Base-by-base conservation (phyloP, 2,113 vertebrate species). In the Catharus fuscescens region DNA sequence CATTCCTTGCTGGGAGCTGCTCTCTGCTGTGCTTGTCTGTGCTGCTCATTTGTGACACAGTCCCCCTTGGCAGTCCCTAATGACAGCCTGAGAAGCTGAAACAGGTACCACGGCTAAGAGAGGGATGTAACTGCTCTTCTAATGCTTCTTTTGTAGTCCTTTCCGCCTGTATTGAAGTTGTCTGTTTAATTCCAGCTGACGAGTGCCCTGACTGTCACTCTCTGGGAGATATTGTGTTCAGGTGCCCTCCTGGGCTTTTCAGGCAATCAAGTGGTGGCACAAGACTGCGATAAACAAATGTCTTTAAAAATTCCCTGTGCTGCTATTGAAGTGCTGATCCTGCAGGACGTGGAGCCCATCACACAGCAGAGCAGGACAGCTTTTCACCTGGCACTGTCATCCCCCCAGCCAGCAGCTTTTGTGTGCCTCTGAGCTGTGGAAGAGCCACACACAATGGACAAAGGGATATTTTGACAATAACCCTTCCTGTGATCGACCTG, bases 181-280 rank as follows among this genome's bases (percentile, higher is more conserved):
- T 62, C 84, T 82, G 38, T 66, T 93, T 90, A 91, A 85, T 92
- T 90, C 62, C 85, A 48, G 21, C 74, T 32, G 64, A 70, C 9
- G 24, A 54, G 56, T 93, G 87, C 92, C 71, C 81, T 66, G 54
- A 34, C 93, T 92, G 81, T 94, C 90, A 59, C 78, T 93, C 45
- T 66, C 54, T 54, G 38, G 79, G 81, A 92, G 81, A 85, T 91
- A 29, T 0, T 86, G 88, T 86, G 73, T 28, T 89, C 56, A 65
- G 94, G 57, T 76, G 66, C 69, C 86, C 89, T 96, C 92, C 72
- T 90, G 78, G 85, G 90, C 82, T 93, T 96, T 95, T 71, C 93
- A 93, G 83, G 87, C 70, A 84, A 57, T 80, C 74, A 92, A n/a
- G 57, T 19, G 36, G 74, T 77, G 70, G 70, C 80, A 62, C 36